A percentile compares a stretch with the other conserved stretches of the same genome.
phyloP scores from a whole-genome alignment of 2,888 invertebrate genomes.

The Zootermopsis nevadensis region DNA sequence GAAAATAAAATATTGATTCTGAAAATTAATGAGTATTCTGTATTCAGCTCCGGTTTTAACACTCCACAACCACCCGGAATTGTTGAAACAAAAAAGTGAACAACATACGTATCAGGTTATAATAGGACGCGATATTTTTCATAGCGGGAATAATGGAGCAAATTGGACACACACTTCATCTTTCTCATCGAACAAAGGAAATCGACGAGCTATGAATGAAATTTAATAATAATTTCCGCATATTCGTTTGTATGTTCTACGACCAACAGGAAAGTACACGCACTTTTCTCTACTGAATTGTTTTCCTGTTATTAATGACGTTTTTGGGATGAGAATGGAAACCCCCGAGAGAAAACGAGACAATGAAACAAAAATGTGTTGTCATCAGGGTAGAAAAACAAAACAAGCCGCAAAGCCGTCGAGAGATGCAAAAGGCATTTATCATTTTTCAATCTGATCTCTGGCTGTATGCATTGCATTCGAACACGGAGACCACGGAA shows the following conservation, averaged over 20 bases:
- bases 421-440: slow-evolving; percentile 46
- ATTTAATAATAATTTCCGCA: slow-evolving; percentile 49
- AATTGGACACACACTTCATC: slow-evolving; percentile 47
- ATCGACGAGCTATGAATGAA: slow-evolving; percentile 47
- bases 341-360: slow-evolving; percentile 43
- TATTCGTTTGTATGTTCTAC: slow-evolving; percentile 27
- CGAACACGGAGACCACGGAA: slow-evolving; percentile 4
- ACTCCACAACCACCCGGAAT: slow-evolving; percentile 16
- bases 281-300: slow-evolving; percentile 52
- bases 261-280: slow-evolving; percentile 31
- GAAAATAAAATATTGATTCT: neutral
- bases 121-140: slow-evolving; percentile 33
- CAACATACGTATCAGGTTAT: slow-evolving; percentile 13
- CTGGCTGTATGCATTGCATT: slow-evolving; percentile 13
- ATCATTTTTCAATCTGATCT: slow-evolving; percentile 52
- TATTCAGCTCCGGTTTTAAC: neutral
- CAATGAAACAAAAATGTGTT: slow-evolving; percentile 48
- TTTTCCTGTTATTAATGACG: slow-evolving; percentile 53
- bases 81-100: slow-evolving; percentile 11
- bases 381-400: slow-evolving; percentile 50
- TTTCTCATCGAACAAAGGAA: slow-evolving; percentile 46
- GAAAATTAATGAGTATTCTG: slow-evolving; percentile 12
- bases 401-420: slow-evolving; percentile 45
- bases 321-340: slow-evolving; percentile 26
- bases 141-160: slow-evolving; percentile 35